Evolutionary conservation across 2,888 invertebrate species (phyloP), one percentile per base, ranked within the genome.

Genomic region (Metellina segmentata): DNA sequence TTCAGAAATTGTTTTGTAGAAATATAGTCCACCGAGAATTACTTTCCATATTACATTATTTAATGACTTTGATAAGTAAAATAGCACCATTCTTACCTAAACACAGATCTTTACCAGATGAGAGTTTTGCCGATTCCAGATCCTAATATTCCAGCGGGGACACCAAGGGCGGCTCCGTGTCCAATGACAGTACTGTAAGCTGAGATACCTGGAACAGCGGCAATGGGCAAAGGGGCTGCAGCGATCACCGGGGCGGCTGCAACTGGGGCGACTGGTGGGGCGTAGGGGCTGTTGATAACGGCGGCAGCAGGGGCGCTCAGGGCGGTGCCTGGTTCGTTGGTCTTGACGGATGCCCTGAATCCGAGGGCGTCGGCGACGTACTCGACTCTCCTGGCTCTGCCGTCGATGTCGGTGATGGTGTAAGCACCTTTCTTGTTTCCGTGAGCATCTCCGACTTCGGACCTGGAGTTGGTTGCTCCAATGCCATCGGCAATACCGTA

Each of bases 301-400:
- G 85, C 89, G 8, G 85, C 85, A n/a, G 89, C 89, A 7, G 92
- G 88, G 19, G 83, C 89, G 9, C 89, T 89, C 61, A 85, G 74
- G 74, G 92, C 89, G 74, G 92, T 89, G 16, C 89, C 89, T n/a
- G 78, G 92, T n/a, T 92, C 92, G 19, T 92, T 92, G 51, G 85
- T 89, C 34, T 85, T 88, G 81, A 89, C 69, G 9, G 77, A 74
- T 7, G 85, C 89, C 16, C 89, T 75, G 92, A 92, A 92, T 49
- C 92, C 92, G 8, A 70, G 9, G 52, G 81, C 85, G n/a, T 89
- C 89, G 16, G 92, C 90, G 48, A 88, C 77, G 77, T 93, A 93
- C 7, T 91, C 93, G 5, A 81, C 81, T 48, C 81, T 13, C n/a
- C 81, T 11, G 49, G 81, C 81, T 1, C 81, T 7, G 6, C 82